These are phyloP conservation scores for Pantherophis guttatus DNA, from an alignment of 2,113 vertebrate species.

Conservation along the genomic window DNA sequence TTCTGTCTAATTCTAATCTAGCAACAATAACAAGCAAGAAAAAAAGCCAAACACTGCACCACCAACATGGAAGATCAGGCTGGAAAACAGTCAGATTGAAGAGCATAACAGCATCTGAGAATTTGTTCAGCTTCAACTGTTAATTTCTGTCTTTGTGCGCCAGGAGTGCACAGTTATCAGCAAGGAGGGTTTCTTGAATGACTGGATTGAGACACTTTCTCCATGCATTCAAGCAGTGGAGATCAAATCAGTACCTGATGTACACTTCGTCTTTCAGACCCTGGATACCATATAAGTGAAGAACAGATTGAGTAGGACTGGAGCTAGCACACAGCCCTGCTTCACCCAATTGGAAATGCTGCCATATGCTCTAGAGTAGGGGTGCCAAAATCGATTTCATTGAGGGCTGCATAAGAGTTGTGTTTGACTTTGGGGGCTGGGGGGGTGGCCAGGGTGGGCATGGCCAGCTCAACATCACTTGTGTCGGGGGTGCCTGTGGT, in stretches of 20 bases:
- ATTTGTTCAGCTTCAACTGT: not conserved
- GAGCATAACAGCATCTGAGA: not conserved
- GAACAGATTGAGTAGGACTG: not conserved
- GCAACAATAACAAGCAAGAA: not conserved
- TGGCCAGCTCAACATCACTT: too few relatives aligned
- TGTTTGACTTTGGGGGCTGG: too few relatives aligned
- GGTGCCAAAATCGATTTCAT: too few relatives aligned
- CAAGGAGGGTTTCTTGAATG: not conserved
- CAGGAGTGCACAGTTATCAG: not conserved
- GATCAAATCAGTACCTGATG: not conserved
- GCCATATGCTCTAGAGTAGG: not conserved
- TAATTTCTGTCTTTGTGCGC: not conserved
- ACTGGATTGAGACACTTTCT: not conserved
- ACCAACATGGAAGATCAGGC: not conserved
- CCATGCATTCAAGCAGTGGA: not conserved
- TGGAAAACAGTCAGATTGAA: not conserved
- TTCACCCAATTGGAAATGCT: not conserved
- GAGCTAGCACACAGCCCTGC: not conserved
- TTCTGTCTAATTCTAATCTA: not conserved
- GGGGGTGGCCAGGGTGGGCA: too few relatives aligned
- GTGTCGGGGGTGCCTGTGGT: too few relatives aligned
- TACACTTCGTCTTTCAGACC: not conserved
- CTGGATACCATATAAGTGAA: not conserved
- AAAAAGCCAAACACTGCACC: not conserved
- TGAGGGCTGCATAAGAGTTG: too few relatives aligned